Base-by-base conservation (phyloP, 2,113 vertebrate species). In the Neopipo cinnamomea region DNA sequence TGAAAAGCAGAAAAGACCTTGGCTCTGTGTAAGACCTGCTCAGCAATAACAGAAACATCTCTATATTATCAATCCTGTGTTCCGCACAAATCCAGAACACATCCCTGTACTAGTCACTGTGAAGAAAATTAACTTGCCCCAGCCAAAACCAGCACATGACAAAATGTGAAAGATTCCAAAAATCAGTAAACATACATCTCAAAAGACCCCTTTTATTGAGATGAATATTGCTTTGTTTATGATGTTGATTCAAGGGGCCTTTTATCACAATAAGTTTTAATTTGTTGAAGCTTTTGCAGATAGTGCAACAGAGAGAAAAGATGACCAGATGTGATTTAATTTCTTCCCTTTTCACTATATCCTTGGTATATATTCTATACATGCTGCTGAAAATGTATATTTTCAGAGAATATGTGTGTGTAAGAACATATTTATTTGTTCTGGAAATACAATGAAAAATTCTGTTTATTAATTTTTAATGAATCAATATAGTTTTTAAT, bases 41-140 rank as follows among this genome's bases (percentile, higher is more conserved):
- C 7, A 83, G 16, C n/a, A 61, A 22, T 6, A 25, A 22, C 37
- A 67, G 52, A 52, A 53, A 9, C 11, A 68, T 35, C 39, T 47
- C 16, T 31, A 9, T 62, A 1, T 27, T 31, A 22, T 23, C 47
- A 53, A 7, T 11, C 14, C 46, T 62, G 16, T 27, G 7, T 12
- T 47, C 30, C 68, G 30, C 4, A 5, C 21, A 76, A 35, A 4
- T 41, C 0, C 55, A 70, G 55, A 76, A 41, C 0, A 41, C 4
- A 55, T 6, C 4, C 1, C 11, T 5, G 5, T 22, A 19, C 30
- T 5, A 12, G n/a, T 21, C 11, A 13, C 24, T 35, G 4, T 55
- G 13, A 70, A 18, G 14, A 49, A 83, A 55, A 1, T 62, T 76
- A 47, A 35, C 6, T 53, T 41, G 35, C 8, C 14, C 47, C 17